Evolutionary conservation across 2,113 vertebrate genomes (phyloP), one percentile per base, ranked within the genome.

Genomic region (Plotosus lineatus): DNA sequence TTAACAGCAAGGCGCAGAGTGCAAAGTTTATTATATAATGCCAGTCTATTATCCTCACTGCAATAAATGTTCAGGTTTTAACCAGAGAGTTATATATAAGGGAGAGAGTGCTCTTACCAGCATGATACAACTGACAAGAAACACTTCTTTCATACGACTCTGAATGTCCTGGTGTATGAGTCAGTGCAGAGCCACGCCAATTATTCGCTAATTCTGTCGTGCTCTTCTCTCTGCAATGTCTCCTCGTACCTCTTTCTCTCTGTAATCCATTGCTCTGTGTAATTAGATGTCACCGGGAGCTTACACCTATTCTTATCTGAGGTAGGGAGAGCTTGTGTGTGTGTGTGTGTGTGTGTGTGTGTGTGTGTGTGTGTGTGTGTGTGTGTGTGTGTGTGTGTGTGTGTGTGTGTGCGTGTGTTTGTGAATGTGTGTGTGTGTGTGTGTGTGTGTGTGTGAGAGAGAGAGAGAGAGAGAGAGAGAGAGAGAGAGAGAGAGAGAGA

Each of bases 261-360:
- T 63, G 75, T 76, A 79, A 85, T 79, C 74, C 58, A 55, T 82
- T 60, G 38, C 78, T 61, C 51, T 81, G 46, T 77, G 71, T 83
- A 79, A 75, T 78, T 83, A 77, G 73, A 85, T 83, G 81, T 80
- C 81, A 80, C 65, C 56, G 14, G 48, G 38, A 83, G 69, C 38
- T 71, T 79, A 78, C 72, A 80, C 48, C 73, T 80, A 75, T 72
- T 77, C 44, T 76, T 82, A 82, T 76, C 73, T 74, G 19, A 82
- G 65, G 55, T 44, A 61, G 46, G 58, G 28, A 66, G 33, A 53
- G 71, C 3, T 1, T 74, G n/a, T n/a, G n/a, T n/a, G n/a, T n/a
- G n/a, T n/a, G n/a, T n/a, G n/a, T n/a, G n/a, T n/a, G n/a, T n/a
- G n/a, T n/a, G n/a, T n/a, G 44, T 46, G 7, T 40, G 38, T 23